A percentile compares a stretch with the other conserved stretches of the same genome.
phyloP scores from a whole-genome alignment of 2,113 vertebrate species.

The Indri indri region DNA sequence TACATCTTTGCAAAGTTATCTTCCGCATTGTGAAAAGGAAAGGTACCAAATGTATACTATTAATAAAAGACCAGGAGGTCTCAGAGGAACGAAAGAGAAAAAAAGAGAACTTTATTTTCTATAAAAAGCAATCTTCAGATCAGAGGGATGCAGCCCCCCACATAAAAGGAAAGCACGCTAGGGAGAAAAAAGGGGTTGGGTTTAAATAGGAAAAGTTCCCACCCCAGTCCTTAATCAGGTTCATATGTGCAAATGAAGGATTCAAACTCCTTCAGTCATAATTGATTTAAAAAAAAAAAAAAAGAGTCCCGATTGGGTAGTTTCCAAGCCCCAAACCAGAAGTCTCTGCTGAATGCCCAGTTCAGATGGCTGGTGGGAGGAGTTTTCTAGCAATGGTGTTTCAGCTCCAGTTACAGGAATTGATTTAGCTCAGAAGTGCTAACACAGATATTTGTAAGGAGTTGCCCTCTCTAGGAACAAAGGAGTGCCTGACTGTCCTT shows the following conservation, averaged over 20 bases:
- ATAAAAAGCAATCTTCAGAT: neutral
- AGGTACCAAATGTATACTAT: neutral
- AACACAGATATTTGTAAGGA: neutral
- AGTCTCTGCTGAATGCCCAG: neutral
- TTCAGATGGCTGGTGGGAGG: neutral
- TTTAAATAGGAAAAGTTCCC: neutral
- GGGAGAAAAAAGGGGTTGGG: neutral
- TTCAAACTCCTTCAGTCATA: neutral
- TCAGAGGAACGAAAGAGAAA: neutral
- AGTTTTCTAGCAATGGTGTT: neutral
- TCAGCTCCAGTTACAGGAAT: neutral
- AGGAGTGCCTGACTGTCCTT: neutral
- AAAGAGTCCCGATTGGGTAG: neutral
- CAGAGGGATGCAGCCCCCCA: neutral
- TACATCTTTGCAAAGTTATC: neutral
- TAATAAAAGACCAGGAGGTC: neutral
- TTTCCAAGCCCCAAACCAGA: neutral
- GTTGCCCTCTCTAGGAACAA: neutral
- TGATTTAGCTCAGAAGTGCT: neutral
- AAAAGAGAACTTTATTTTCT: neutral
- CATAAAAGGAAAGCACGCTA: neutral
- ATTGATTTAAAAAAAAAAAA: neutral
- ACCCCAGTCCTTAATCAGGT: neutral
- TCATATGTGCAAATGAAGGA: neutral
- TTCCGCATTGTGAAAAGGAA: neutral